A percentile compares a stretch with the other conserved stretches of the same genome.
phyloP scores from a whole-genome alignment of 2,113 vertebrate species.

The Thamnophis sirtalis region DNA sequence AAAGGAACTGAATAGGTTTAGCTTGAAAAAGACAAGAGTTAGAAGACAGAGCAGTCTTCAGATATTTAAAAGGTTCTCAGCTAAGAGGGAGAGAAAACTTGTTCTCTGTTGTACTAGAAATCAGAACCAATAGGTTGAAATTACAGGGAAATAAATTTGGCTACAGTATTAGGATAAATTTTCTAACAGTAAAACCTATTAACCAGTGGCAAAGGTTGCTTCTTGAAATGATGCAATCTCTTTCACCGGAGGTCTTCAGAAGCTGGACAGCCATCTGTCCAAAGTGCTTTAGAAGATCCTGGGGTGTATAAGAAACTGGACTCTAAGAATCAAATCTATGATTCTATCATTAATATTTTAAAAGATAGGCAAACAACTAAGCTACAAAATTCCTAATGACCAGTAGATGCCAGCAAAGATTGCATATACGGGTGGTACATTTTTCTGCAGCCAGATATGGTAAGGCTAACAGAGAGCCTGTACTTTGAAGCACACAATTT shows the following conservation, averaged over 20 bases:
- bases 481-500: background rate
- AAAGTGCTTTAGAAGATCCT: background rate
- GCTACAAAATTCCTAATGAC: background rate
- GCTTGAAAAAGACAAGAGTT: background rate
- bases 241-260: background rate
- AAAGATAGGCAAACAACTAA: background rate
- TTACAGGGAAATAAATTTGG: background rate
- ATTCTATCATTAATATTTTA: background rate
- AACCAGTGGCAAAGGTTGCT: background rate
- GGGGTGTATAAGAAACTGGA: background rate
- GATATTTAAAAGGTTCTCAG: background rate
- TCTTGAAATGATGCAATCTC: background rate
- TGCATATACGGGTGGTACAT: background rate
- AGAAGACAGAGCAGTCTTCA: background rate
- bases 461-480: background rate
- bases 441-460: background rate
- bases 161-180: background rate
- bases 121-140: background rate
- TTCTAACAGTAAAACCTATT: background rate
- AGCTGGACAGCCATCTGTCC: background rate
- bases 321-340: background rate
- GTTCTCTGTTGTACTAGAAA: background rate
- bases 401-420: background rate
- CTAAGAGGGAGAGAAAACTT: background rate
- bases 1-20: background rate